Evolutionary conservation across 2,113 vertebrate genomes (phyloP).

Genomic region (human): DNA sequence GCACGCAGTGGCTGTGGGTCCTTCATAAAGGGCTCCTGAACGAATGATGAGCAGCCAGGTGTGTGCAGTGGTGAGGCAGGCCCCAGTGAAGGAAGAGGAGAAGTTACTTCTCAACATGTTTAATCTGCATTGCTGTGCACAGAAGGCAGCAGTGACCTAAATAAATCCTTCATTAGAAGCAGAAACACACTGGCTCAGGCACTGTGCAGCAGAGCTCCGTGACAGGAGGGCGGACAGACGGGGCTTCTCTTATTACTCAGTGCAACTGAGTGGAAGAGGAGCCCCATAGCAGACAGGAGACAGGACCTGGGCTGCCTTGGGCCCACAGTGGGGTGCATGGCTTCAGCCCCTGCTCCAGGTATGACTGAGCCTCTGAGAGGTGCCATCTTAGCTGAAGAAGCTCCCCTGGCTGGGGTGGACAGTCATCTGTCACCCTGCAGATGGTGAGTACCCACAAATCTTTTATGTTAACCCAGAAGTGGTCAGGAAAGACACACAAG

Average conservation of each 20-base stretch:
- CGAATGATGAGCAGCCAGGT: background rate
- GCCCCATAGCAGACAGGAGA: rapidly evolving
- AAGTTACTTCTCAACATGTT: rapidly evolving
- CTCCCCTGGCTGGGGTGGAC: background rate
- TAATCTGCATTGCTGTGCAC: background rate
- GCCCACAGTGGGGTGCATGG: rapidly evolving
- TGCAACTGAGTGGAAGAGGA: background rate
- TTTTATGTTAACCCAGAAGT: background rate
- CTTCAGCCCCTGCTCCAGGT: background rate
- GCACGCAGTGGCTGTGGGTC: rapidly evolving
- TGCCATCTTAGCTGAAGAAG: background rate
- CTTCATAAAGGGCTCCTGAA: rapidly evolving
- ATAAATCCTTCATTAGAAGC: constrained; percentile 66
- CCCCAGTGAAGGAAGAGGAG: background rate
- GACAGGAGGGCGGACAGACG: background rate
- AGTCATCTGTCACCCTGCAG: too few relatives aligned
- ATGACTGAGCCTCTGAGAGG: background rate
- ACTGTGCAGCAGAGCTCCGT: background rate
- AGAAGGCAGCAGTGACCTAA: constrained; percentile 68
- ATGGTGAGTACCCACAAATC: rapidly evolving
- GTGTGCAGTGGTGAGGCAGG: too few relatives aligned
- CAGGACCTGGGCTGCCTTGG: rapidly evolving
- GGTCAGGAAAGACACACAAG: background rate
- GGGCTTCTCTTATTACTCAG: background rate
- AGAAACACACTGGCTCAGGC: constrained; percentile 2